Base-by-base conservation (phyloP, 2,113 vertebrate genomes). In the Serilophus lunatus region DNA sequence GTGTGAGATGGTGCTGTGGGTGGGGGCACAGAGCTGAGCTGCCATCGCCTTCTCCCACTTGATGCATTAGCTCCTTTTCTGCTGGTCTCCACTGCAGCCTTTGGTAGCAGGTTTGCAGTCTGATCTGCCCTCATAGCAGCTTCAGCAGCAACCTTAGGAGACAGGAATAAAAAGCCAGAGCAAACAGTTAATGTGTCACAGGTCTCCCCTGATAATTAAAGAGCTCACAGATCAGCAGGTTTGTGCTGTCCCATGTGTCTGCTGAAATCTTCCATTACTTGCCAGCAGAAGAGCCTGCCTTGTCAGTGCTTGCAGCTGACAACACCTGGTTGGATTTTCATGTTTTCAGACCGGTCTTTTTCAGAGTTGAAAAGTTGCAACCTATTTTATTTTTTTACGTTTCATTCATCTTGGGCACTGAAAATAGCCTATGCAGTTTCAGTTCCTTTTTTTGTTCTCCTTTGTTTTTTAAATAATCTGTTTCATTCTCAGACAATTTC, bases 391-490 rank as follows among this genome's bases (percentile, higher is more conserved):
- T 83, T 84, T 91, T 94, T 90, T 53, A 50, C 4, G 0, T 95
- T 92, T 96, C 93, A 96, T 96, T 97, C 93, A 96, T 90, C 76
- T 78, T 29, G 64, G 56, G 18, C 61, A 75, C 88, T 86, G 76
- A 86, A 96, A 95, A 93, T 92, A 96, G 49, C 68, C 64, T 2
- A 5, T 0, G 1, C 47, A 49, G 90, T 96, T 96, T 97, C 92
- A 88, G 35, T 90, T 96, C 91, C 82, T 2, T 66, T 85, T 95
- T 92, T 83, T 59, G n/a, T 9, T 24, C 16, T 12, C 33, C 36
- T 70, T 77, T 59, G 57, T 85, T 93, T 94, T 92, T 75, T 26
- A 68, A 88, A 86, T 25, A 16, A 60, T 92, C n/a, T 4, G 79
- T 94, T 96, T 94, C 76, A 68, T 60, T 88, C 56, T 93, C 88